Conservation (phyloP, 2,797 vertebrate species). For the Ambastaia sidthimunki region DNA sequence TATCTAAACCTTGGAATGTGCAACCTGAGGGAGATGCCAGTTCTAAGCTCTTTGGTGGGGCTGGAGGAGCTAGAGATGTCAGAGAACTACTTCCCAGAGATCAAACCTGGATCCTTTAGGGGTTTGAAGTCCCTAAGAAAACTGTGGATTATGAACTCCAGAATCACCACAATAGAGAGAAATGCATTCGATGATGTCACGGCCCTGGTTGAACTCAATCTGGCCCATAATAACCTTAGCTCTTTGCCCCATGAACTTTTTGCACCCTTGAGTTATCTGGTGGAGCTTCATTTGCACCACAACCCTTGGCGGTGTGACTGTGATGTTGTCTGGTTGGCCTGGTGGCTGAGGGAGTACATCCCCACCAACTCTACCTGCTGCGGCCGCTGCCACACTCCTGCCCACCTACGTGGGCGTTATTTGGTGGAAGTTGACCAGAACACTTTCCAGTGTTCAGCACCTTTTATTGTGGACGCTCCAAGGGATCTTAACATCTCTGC, state of each 20-base stretch:
- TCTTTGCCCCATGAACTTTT: slow-evolving; percentile 97
- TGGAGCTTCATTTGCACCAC: slow-evolving; percentile 96
- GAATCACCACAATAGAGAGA: slow-evolving; percentile 89
- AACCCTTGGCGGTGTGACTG: slow-evolving; percentile 98
- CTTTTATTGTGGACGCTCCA: slow-evolving; percentile 93
- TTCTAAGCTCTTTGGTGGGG: slow-evolving; percentile 88
- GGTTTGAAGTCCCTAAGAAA: slow-evolving; percentile 92
- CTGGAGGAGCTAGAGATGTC: slow-evolving; percentile 98
- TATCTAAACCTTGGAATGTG: slow-evolving; percentile 98
- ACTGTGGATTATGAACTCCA: slow-evolving; percentile 99
- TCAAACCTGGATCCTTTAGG: slow-evolving; percentile 90
- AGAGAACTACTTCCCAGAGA: slow-evolving; percentile 91
- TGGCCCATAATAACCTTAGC: slow-evolving; percentile 97
- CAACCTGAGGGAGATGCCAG: slow-evolving; percentile 92
- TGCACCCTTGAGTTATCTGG: slow-evolving; percentile 90
- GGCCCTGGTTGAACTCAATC: slow-evolving; percentile 93
- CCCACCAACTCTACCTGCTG: slow-evolving; percentile 98
- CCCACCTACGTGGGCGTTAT: slow-evolving; percentile 90
- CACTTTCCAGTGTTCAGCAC: slow-evolving; percentile 93
- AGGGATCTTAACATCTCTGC: slow-evolving; percentile 95
- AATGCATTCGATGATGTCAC: slow-evolving; percentile 97
- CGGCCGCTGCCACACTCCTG: slow-evolving; percentile 91
- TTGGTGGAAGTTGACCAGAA: slow-evolving; percentile 95
- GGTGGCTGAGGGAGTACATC: slow-evolving; percentile 96
- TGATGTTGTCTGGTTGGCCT: slow-evolving; percentile 94